Percentiles rank a stretch among this genome's conserved stretches.
Conservation (phyloP, 2,888 invertebrate genomes). For the Conops quadrifasciatus region DNA sequence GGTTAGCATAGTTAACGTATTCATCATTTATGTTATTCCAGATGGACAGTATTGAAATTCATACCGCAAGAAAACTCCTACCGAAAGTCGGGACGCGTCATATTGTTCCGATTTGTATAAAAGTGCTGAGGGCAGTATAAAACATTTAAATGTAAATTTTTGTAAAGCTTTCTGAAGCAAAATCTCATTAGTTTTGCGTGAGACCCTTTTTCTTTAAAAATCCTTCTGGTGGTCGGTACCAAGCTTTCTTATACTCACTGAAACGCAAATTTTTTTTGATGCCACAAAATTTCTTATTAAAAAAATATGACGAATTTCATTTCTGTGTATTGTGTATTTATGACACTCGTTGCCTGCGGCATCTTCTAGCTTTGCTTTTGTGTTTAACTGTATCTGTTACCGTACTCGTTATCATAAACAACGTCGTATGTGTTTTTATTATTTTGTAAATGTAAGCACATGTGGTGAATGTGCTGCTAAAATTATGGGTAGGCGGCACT, state of each 20-base stretch:
- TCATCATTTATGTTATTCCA: not conserved
- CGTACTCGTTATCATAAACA: not conserved
- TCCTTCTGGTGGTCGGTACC: no score
- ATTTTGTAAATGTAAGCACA: slow-evolving; percentile 13
- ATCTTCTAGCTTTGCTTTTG: no score
- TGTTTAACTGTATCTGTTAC: not conserved
- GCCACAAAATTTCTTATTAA: no score
- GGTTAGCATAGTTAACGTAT: not conserved
- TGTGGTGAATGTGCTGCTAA: not conserved
- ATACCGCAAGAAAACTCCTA: not conserved
- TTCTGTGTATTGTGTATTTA: no score
- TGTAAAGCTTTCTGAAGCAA: not conserved
- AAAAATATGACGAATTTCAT: no score
- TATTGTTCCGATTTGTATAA: not conserved
- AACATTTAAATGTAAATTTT: not conserved
- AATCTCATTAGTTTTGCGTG: not conserved
- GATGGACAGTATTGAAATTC: not conserved
- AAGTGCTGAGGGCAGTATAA: not conserved
- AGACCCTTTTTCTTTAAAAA: no score
- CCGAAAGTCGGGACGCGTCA: no score
- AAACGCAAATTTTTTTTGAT: no score
- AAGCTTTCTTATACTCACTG: no score
- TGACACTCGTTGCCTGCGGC: no score
- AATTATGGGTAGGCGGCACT: slow-evolving; percentile 2
- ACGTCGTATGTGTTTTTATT: not conserved